Evolutionary conservation across 2,113 vertebrate species (phyloP), one percentile per base, ranked within the genome.

Genomic region (Setophaga coronata): DNA sequence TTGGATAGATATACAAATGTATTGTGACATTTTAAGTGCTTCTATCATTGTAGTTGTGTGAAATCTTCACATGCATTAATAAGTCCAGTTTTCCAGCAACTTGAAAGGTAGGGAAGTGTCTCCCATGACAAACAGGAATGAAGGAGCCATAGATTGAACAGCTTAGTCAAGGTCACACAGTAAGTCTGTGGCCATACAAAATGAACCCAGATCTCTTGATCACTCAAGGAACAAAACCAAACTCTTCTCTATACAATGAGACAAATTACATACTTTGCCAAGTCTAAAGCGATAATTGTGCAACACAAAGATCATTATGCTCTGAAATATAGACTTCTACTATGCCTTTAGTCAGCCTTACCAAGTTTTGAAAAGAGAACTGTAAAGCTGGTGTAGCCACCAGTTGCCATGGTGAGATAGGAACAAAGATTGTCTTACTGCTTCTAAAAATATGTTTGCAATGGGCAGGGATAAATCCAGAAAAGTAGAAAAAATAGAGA

Each of bases 391-490:
- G 38, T 70, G 48, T 84, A 93, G 66, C 38, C 85, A 94, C 31
- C 51, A 71, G 95, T 93, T 96, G 90, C 90, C 86, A 96, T 93
- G 82, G 88, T 93, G 71, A 97, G 53, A 50, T 69, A 64, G 66
- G 60, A 83, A 58, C 66, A 90, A 95, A 92, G 25, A n/a, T 51
- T 84, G 43, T 83, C 67, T 83, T 83, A 40, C 42, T 81, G 64
- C 28, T 86, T 70, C 88, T 86, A 93, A 91, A 94, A 92, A 92
- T 91, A 80, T 13, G 10, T 40, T 81, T 60, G 43, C 38, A 58
- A 17, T 45, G 56, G 42, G n/a, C 47, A 71, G 51, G 43, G 51
- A 91, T 38, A 77, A 90, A 83, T 93, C 28, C 51, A 53, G 25
- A 60, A 65, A 80, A 50, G 40, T 14, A 56, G n/a, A 50, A 69